Evolutionary conservation across 2,113 vertebrate species (phyloP).

Genomic region (Tragelaphus buxtoni): DNA sequence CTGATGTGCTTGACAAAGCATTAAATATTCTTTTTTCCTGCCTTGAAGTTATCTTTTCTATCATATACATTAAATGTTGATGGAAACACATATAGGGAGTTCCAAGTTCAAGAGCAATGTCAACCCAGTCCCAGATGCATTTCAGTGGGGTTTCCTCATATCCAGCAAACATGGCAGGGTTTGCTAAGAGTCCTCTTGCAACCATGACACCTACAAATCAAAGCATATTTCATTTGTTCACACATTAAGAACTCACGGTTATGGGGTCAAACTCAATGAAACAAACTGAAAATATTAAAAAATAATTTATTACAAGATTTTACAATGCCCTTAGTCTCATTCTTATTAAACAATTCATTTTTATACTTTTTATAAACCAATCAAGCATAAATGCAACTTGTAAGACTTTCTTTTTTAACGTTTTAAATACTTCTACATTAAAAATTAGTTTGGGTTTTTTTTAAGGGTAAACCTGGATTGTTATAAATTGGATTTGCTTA

Average conservation of each 20-base stretch:
- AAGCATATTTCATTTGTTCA: slow-evolving; percentile 30
- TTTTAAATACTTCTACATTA: not conserved
- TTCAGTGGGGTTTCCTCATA: slow-evolving; percentile 92
- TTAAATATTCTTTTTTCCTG: slow-evolving; percentile 96
- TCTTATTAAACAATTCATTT: slow-evolving; percentile 17
- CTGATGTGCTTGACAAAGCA: slow-evolving; percentile 93
- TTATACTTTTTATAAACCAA: slow-evolving; percentile 14
- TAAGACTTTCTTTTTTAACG: not conserved
- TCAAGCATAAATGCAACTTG: not conserved
- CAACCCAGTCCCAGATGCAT: slow-evolving; percentile 97
- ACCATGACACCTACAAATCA: slow-evolving; percentile 90
- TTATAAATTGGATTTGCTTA: slow-evolving; percentile 19
- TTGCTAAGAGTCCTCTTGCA: slow-evolving; percentile 93
- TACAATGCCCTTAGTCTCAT: not conserved
- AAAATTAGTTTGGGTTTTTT: not conserved
- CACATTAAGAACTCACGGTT: not conserved
- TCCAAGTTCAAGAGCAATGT: slow-evolving; percentile 91
- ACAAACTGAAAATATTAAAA: not conserved
- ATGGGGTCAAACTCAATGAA: slow-evolving; percentile 20
- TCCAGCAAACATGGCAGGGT: slow-evolving; percentile 96
- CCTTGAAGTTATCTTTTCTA: slow-evolving; percentile 94
- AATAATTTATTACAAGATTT: slow-evolving; percentile 40
- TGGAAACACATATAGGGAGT: slow-evolving; percentile 96
- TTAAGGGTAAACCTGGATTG: not conserved
- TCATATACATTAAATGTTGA: slow-evolving; percentile 98